Evolutionary conservation across 2,888 invertebrate species (phyloP).

Genomic region (Nephrotoma guestfalica): DNA sequence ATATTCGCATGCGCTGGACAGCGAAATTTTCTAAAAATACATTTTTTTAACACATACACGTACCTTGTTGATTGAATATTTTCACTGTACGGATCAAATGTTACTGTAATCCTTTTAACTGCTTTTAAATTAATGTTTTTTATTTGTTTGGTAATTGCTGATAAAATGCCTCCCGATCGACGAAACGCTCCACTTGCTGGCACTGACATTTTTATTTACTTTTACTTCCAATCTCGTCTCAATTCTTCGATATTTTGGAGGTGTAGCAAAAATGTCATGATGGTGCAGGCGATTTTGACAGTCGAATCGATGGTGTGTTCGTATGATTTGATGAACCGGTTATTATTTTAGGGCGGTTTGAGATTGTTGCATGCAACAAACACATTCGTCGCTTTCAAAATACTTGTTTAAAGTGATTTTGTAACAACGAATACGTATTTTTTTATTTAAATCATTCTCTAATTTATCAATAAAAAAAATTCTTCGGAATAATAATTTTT

Average conservation of each 20-base stretch:
- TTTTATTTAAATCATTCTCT: neutral
- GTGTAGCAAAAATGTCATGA: neutral
- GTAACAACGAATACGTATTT: neutral
- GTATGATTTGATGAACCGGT: neutral
- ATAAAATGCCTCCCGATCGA: conserved; percentile 51
- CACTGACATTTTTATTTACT: conserved; percentile 49
- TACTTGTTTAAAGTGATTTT: neutral
- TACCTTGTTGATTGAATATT: conserved; percentile 46
- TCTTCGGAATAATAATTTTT: neutral
- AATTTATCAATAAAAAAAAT: neutral
- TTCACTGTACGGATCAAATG: conserved; percentile 73
- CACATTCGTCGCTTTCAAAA: neutral
- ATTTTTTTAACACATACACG: conserved; percentile 7
- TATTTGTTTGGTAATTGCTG: conserved; percentile 60
- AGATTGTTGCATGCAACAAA: neutral
- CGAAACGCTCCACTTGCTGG: conserved; percentile 50
- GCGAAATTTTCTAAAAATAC: neutral
- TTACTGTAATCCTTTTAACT: conserved; percentile 57
- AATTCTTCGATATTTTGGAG: neutral
- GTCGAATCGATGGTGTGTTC: neutral
- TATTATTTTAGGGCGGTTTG: neutral
- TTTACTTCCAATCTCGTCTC: neutral
- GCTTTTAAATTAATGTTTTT: conserved; percentile 60
- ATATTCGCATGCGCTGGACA: conserved; percentile 7
- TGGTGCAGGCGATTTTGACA: neutral